These are phyloP conservation scores for Tor tambroides DNA, from an alignment of 2,113 vertebrate species.

Conservation along the genomic window DNA sequence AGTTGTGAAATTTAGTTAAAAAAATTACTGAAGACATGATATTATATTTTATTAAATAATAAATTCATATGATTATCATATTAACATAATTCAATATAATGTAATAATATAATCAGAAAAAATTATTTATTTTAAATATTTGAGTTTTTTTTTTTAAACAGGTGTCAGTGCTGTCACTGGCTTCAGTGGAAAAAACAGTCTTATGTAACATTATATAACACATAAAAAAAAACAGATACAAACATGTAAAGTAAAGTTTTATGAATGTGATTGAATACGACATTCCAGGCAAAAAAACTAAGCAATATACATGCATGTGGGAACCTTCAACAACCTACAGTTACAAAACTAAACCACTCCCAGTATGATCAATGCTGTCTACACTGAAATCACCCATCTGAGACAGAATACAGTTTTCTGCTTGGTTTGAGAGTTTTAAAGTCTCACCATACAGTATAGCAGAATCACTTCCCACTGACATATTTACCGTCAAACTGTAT, in stretches of 20 bases:
- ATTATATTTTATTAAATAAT: background rate
- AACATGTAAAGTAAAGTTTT: background rate
- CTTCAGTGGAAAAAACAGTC: background rate
- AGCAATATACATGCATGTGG: background rate
- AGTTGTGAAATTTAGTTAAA: too few species aligned
- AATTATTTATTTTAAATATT: too few species aligned
- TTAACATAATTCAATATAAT: too few species aligned
- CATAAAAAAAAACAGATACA: background rate
- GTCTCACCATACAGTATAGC: background rate
- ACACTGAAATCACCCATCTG: background rate
- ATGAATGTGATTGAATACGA: background rate
- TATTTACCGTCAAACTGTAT: background rate
- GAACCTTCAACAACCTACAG: background rate
- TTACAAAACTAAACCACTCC: background rate
- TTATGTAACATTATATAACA: background rate
- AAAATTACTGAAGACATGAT: background rate
- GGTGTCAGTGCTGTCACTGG: background rate
- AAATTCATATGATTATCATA: too few species aligned
- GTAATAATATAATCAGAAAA: too few species aligned
- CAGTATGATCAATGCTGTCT: background rate
- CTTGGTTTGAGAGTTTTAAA: background rate
- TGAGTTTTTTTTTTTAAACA: too few species aligned
- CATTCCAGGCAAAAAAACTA: background rate
- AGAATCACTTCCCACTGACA: background rate
- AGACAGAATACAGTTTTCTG: background rate